Evolutionary conservation across 2,797 vertebrate genomes (phyloP), one percentile per base, ranked within the genome.

Genomic region (Pseudotriccus pelzelni): DNA sequence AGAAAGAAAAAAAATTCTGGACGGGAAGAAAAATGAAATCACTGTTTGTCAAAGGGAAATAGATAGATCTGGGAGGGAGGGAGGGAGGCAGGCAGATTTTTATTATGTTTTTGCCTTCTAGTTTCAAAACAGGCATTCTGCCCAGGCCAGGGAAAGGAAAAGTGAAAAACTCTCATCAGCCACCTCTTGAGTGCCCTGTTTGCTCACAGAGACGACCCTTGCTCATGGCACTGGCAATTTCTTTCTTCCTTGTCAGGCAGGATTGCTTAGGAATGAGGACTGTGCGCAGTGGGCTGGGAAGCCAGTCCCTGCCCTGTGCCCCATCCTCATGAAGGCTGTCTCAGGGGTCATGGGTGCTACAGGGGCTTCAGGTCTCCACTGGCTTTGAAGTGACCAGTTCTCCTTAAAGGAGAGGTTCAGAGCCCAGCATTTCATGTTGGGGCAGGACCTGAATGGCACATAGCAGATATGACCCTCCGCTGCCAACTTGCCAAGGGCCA

Each of bases 11-110:
- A 78, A 90, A 84, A 53, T 27, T 52, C 91, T 95, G 94, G 89
- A 93, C 4, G 9, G 93, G 96, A 94, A 97, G 85, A 86, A 94
- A 89, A 95, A 94, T 93, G 91, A 93, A 97, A 87, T 93, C 87
- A 73, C 58, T 88, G 78, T 93, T 97, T 98, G 95, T 97, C 93
- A 90, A 96, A 91, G 89, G 81, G 93, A 96, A 95, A 95, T 87
- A 96, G 96, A 94, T 95, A 96, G 78, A 95, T 97, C 82, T 90
- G 91, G 72, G 86, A 56, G 36, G 73, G 86, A 75, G 30, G 73
- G 77, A 78, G 91, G 70, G 84, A 55, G 34, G 73, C 20, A 94
- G 69, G 47, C n/a, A 74, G 64, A 37, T 46, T 70, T 82, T 84
- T 67, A 16, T 75, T 77, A 7, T n/a, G n/a, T 67, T 91, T 91